Evolutionary conservation across 1,140 invertebrate species (phyloP).

Genomic region (Drosophila nikananu): DNA sequence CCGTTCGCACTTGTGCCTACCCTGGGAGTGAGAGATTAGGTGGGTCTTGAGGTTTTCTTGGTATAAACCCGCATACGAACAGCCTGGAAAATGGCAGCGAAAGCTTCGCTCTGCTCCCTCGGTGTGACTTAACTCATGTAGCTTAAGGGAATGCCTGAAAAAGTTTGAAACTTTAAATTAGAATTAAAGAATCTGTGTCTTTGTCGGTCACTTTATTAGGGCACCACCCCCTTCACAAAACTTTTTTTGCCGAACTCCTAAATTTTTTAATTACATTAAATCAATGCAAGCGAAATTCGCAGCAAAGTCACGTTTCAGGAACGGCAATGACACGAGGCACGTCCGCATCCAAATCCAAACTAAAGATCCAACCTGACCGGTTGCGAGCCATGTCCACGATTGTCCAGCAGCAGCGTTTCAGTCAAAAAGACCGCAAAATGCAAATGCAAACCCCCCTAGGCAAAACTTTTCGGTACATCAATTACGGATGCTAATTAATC

Average conservation of each 20-base stretch:
- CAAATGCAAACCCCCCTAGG: slow-evolving; percentile 64
- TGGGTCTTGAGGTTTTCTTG: slow-evolving; percentile 59
- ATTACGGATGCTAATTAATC: slow-evolving; percentile 84
- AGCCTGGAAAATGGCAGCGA: slow-evolving; percentile 50
- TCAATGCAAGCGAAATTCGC: slow-evolving; percentile 83
- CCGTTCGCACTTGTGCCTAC: slow-evolving; percentile 57
- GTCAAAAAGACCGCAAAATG: slow-evolving; percentile 58
- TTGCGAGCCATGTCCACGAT: slow-evolving; percentile 39
- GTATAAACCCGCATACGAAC: slow-evolving; percentile 56
- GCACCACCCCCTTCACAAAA: slow-evolving; percentile 1
- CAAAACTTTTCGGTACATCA: slow-evolving; percentile 80
- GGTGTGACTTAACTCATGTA: slow-evolving; percentile 55
- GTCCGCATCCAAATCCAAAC: slow-evolving; percentile 41
- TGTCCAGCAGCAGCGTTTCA: slow-evolving; percentile 51
- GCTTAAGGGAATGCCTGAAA: slow-evolving; percentile 62
- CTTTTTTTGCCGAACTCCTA: slow-evolving; percentile 49
- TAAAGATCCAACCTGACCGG: slow-evolving; percentile 27
- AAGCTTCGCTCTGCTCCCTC: slow-evolving; percentile 18
- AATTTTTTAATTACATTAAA: slow-evolving; percentile 84
- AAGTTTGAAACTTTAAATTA: slow-evolving; percentile 6
- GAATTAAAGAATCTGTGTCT: slow-evolving; percentile 5
- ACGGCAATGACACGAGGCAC: slow-evolving; percentile 51
- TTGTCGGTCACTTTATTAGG: slow-evolving; percentile 27
- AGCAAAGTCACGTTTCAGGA: slow-evolving; percentile 77
- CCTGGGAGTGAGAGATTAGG: slow-evolving; percentile 63